A percentile compares a stretch with the other conserved stretches of the same genome.
Evolutionary conservation across 1,140 invertebrate genomes (phyloP).

Genomic region (Sinella curviseta): DNA sequence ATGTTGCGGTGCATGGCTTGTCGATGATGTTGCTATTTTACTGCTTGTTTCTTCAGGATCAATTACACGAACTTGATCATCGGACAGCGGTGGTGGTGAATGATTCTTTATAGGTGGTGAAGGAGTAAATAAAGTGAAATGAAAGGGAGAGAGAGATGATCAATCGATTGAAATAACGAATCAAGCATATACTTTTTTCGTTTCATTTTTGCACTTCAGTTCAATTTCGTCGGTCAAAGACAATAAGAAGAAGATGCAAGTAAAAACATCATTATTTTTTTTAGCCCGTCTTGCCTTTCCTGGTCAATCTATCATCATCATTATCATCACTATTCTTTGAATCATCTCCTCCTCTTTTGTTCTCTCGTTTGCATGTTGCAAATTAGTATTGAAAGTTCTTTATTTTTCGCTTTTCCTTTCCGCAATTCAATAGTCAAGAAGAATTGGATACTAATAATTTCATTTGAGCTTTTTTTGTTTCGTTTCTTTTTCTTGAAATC

Average conservation of each 20-base stretch:
- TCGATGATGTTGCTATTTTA: background rate
- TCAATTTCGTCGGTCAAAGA: background rate
- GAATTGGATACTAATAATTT: background rate
- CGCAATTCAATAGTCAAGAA: background rate
- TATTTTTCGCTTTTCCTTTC: constrained; percentile 3
- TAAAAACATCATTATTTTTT: background rate
- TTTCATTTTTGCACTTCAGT: too few relatives aligned
- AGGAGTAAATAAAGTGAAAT: background rate
- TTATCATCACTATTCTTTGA: background rate
- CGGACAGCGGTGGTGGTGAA: background rate
- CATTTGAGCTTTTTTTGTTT: background rate
- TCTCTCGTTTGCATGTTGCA: too few relatives aligned
- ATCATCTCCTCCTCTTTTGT: background rate
- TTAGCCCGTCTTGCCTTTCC: background rate
- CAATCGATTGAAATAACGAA: too few relatives aligned
- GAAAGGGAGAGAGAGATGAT: too few relatives aligned
- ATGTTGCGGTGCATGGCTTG: background rate
- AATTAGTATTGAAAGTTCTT: background rate
- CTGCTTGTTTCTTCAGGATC: background rate
- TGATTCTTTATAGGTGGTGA: background rate
- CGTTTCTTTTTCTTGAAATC: background rate
- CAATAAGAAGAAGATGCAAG: background rate
- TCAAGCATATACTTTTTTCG: too few relatives aligned
- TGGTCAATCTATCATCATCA: constrained; percentile 4
- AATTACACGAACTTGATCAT: background rate